Base-by-base conservation (phyloP, 2,888 invertebrate genomes). In the Taenaris catops region DNA sequence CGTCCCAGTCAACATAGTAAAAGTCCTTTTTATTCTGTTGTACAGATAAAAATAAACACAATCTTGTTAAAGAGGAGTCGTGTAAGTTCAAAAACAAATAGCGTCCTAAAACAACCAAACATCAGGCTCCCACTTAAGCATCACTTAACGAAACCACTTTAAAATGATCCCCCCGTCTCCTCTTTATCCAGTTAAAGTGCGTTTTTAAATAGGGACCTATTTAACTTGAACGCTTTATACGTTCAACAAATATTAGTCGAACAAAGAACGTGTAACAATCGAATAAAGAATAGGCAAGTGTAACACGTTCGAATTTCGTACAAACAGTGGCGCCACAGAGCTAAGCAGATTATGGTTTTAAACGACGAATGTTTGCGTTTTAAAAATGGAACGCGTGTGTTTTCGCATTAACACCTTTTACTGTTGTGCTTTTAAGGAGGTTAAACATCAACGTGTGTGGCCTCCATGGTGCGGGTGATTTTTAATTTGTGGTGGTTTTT, bases 371-470 rank as follows among this genome's bases (percentile, higher is more conserved):
- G 69, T 81, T 83, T 78, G 63, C 57, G 55, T 71, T 76, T 62
- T 64, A 73, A 76, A 78, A 78, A 79, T 73, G 75, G 74, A 61
- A 66, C 67, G 50, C 39, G 55, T 70, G 69, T 74, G 66, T 68
- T 79, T 83, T 74, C 68, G 69, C 66, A 63, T 84, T 84, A 84
- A 65, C 84, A 78, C 84, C 80, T 83, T 84, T 83, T 79, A 84
- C 74, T 81, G 74, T 68, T 63, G 64, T 63, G 63, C 69, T 75
- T 73, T 70, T 69, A 71, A 62, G 60, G 56, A 58, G 45, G 36
- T 44, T 27, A 44, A 51, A 48, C 49, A 49, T 37, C 75, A 51
- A 51, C 71, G 76, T 83, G 84, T 83, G 84, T 79, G 84, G 84
- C 79, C 83, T 46, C 40, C 41, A 34, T 37, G 34, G 41, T 33